Percentiles rank a stretch among this genome's conserved stretches.
phyloP scores from a whole-genome alignment of 1,140 invertebrate species.

The Meloidogyne chitwoodi region DNA sequence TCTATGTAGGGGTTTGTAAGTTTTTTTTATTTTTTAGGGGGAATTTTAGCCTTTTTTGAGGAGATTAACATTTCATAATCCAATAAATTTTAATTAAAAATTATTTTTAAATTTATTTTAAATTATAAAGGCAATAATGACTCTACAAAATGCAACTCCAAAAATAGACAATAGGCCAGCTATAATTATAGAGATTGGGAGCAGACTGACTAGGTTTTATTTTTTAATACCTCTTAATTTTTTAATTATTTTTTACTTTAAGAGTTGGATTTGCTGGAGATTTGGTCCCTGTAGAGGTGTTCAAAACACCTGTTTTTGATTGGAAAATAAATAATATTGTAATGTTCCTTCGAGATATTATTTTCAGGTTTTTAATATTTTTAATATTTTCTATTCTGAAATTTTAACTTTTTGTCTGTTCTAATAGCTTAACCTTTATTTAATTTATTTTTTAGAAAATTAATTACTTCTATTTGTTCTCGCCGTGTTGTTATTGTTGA shows the following conservation, averaged over 20 bases:
- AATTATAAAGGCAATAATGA: no score
- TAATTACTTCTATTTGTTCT: constrained; percentile 23
- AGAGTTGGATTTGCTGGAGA: constrained; percentile 40
- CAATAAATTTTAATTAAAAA: no score
- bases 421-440: no score
- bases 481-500: constrained; percentile 37
- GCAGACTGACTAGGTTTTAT: constrained; percentile 33
- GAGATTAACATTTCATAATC: no score
- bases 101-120: no score
- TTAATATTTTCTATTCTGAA: not conserved
- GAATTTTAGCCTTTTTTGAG: no score
- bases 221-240: constrained; percentile 15
- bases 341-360: constrained; percentile 28
- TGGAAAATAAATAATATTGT: no score
- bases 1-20: no score
- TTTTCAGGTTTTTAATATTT: constrained; percentile 31
- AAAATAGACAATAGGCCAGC: constrained; percentile 34
- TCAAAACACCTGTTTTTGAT: no score
- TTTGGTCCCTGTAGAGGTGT: constrained; percentile 28
- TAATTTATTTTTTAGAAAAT: constrained; percentile 16
- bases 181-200: constrained; percentile 39
- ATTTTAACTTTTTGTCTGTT: no score
- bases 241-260: not conserved
- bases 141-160: not conserved
- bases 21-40: no score